Base-by-base conservation (phyloP, 2,797 vertebrate species). In the Crocodylus rhombifer region DNA sequence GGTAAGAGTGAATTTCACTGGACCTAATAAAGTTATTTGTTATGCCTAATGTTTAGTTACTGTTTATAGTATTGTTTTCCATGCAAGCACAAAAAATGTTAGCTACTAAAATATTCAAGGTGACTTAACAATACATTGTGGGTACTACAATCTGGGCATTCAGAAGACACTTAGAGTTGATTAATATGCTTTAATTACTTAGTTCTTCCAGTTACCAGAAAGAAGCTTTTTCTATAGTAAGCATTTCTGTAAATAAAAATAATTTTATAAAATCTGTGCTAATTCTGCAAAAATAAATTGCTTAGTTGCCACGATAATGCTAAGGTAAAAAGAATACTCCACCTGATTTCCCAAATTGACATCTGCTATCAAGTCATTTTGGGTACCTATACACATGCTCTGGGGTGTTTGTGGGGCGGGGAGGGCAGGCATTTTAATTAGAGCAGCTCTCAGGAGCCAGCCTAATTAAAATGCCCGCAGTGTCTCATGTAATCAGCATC, bases 41-140 rank as follows among this genome's bases (percentile, higher is more conserved):
- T 95, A 95, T 91, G 89, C 36, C 87, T 93, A 96, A 95, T 69
- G 69, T 95, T 96, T 95, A 84, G 83, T 89, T 93, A 95, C 82
- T 71, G 79, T 56, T 4, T 33, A 82, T 87, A 86, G 84, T 33
- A 82, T 77, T 94, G 67, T 77, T 90, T 92, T 80, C 77, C 65
- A 7, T 12, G 82, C 21, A 86, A 96, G 63, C 58, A 4, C 15
- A 91, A 90, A 82, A 96, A 96, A 95, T 73, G 79, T 60, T 89
- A 96, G 71, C 73, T 28, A 69, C 84, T 87, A 92, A 95, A 95
- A 95, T 81, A 95, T 69, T 91, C 71, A 57, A 94, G 83, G 94
- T 96, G 95, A 97, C 86, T 95, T 93, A 81, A 80, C 62, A 91
- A 90, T 82, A 83, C 57, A 63, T 11, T 82, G 80, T 56, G 65